Evolutionary conservation across 1,140 invertebrate species (phyloP), one percentile per base, ranked within the genome.

Genomic region (Drosophila lini): DNA sequence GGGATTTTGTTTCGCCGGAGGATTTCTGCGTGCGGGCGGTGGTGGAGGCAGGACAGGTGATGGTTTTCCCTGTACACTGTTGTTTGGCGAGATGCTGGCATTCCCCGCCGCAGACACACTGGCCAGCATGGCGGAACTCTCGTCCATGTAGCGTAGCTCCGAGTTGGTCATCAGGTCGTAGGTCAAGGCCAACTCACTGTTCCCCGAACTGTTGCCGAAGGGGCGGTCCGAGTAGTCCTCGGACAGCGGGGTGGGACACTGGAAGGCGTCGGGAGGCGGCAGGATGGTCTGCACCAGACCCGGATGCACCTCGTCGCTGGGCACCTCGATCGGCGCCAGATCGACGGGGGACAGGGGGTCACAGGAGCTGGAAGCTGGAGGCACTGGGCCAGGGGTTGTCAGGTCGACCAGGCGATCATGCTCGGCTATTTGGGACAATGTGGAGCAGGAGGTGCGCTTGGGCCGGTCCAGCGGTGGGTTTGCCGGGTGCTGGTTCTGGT

Each of bases 71-170:
- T n/a, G 61, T 36, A 44, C 60, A 55, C 34, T 57, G 31, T 48
- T 69, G 25, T 55, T 65, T 61, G 42, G 93, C 93, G 91, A 94
- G 44, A 94, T 58, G 94, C 95, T 95, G 90, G 95, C 96, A 41
- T 92, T 91, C 48, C 94, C 95, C 28, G 96, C 96, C 50, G 94
- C 95, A 22, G 96, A 96, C 63, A 96, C 96, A 19, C 95, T 94
- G 57, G 80, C 64, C 48, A 97, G 93, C 73, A 96, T 96, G 34
- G 97, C 94, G 7, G 97, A 98, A 92, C 97, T 97, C 86, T 98
- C 97, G 90, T 98, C 97, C 97, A 98, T 97, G 90, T 95, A 98
- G 16, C 95, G 94, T 40, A 98, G 93, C 93, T 98, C 97, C 13
- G 96, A 96, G 48, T 95, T 96, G 28, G 96, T 94, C 56, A 97